These are phyloP conservation scores for Ylistrum balloti DNA, from an alignment of 1,140 invertebrate genomes.

Conservation along the genomic window DNA sequence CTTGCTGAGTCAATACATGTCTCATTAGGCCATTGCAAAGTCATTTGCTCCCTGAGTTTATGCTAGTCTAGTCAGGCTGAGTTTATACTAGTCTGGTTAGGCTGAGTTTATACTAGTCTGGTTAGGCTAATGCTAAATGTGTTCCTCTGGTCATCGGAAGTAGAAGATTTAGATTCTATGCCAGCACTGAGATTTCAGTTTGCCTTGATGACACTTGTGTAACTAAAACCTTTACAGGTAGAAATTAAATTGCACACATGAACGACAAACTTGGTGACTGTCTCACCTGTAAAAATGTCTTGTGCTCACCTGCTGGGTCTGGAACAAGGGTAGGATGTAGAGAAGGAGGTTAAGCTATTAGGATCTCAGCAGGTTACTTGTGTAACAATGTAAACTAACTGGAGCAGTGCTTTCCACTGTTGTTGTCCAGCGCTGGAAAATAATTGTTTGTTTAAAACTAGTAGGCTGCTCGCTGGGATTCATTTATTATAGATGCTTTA, in stretches of 20 bases:
- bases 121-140: neutral
- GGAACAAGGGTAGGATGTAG: neutral
- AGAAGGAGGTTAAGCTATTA: neutral
- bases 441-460: conserved; percentile 7
- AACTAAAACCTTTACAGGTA: neutral
- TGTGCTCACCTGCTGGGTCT: neutral
- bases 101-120: neutral
- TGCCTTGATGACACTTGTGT: neutral
- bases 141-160: neutral
- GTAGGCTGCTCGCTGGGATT: neutral
- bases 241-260: conserved; percentile 1
- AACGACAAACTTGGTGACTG: neutral
- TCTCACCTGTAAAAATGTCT: neutral
- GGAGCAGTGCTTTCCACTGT: neutral
- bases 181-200: too few relatives aligned
- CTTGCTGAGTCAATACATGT: neutral
- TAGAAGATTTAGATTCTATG: too few relatives aligned
- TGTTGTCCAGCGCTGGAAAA: neutral
- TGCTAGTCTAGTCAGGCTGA: neutral
- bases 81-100: too few relatives aligned
- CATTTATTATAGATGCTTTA: neutral
- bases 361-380: neutral
- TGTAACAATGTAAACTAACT: neutral
- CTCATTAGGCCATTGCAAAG: neutral
- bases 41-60: neutral